These are phyloP conservation scores for Tolmerus cingulatus DNA, from an alignment of 2,888 invertebrate genomes.

Conservation along the genomic window DNA sequence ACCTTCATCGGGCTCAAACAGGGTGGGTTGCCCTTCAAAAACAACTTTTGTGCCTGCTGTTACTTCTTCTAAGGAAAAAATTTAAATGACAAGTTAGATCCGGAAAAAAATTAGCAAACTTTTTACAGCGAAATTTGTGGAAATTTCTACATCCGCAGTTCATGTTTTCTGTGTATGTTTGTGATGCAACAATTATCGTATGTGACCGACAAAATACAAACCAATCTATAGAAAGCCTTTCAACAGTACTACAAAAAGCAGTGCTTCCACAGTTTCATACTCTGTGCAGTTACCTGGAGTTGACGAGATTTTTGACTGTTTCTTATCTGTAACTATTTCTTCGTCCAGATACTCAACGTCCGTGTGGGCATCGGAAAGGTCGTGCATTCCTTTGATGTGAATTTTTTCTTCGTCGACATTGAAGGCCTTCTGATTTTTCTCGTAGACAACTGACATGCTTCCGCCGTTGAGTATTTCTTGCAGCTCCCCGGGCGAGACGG, in stretches of 20 bases:
- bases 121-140: neutral
- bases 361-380: slow-evolving; percentile 63
- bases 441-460: slow-evolving; percentile 63
- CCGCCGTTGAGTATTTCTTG: slow-evolving; percentile 62
- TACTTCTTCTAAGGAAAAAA: slow-evolving; percentile 47
- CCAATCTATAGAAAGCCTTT: neutral
- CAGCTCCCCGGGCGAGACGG: slow-evolving; percentile 61
- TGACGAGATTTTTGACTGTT: neutral
- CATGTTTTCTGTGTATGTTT: neutral
- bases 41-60: slow-evolving; percentile 40
- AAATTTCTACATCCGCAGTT: slow-evolving; percentile 45
- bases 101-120: neutral
- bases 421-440: slow-evolving; percentile 62
- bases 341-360: slow-evolving; percentile 67
- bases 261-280: neutral
- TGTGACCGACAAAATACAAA: neutral
- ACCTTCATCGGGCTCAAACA: slow-evolving; percentile 44
- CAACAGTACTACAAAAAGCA: neutral
- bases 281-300: slow-evolving; percentile 18
- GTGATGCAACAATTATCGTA: neutral
- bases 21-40: slow-evolving; percentile 8
- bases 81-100: slow-evolving; percentile 24
- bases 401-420: slow-evolving; percentile 64
- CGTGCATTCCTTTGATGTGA: slow-evolving; percentile 65
- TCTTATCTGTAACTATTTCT: slow-evolving; percentile 50